Base-by-base conservation (phyloP, 2,797 vertebrate genomes). In the Botia kubotai region DNA sequence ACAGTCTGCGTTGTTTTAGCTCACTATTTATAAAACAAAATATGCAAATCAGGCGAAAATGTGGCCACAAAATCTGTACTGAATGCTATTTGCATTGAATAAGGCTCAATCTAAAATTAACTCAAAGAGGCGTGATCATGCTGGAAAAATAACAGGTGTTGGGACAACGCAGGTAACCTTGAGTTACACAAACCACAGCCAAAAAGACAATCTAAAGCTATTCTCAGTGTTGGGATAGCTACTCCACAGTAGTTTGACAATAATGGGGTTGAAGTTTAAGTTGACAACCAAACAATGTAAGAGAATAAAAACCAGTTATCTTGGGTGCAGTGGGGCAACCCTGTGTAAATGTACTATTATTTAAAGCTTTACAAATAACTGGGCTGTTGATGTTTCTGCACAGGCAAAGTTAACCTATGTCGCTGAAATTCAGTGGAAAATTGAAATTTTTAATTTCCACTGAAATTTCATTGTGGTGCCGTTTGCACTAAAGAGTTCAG, bases 11-110 rank as follows among this genome's bases (percentile, higher is more conserved):
- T 17, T 33, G 60, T 63, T 33, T 33, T 29, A 33, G 23, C 26
- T 0, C 29, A 26, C 5, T 29, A 14, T 33, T 63, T 60, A 26
- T 26, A 26, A 60, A 60, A 14, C 43, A 8, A 60, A 23, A 26
- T 4, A 26, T 26, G 11, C 12, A 60, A 60, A 60, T 26, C 57
- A 2, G 21, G 12, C 13, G 10, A 12, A 60, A 13, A 26, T 11
- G 23, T n/a, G 4, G 11, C 11, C 12, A 23, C 10, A 60, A 26
- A 55, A 26, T 26, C 57, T 26, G 11, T 26, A 14, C 60, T 13
- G 48, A 70, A 36, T 0, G n/a, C 23, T 21, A 65, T 69, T 50
- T 39, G 67, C 36, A 50, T 83, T 72, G 46, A 48, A 46, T 63
- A 75, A 63, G 14, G 11, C 6, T 2, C 16, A 57, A 46, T 36